A percentile compares a stretch with the other conserved stretches of the same genome.
These are phyloP conservation scores for Morus bassanus DNA, from an alignment of 2,797 vertebrate species.

Conservation along the genomic window DNA sequence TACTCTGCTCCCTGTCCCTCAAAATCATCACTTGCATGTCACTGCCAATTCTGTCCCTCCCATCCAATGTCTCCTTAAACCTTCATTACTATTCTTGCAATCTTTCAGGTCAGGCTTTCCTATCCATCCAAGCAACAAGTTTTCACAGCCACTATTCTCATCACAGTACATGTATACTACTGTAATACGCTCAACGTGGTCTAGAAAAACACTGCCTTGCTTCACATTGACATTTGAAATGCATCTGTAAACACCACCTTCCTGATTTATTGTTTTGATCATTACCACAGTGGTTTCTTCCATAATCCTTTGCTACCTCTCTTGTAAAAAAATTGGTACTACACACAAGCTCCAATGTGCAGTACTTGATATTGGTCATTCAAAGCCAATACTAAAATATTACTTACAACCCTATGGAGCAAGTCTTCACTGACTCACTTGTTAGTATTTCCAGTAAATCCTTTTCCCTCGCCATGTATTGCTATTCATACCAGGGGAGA, in stretches of 20 bases:
- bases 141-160: neutral
- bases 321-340: neutral
- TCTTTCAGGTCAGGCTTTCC: neutral
- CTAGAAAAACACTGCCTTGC: neutral
- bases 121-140: neutral
- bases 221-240: neutral
- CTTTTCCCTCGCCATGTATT: neutral
- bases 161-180: too few relatives aligned
- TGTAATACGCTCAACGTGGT: rapidly evolving
- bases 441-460: neutral
- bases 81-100: neutral
- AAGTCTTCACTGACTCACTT: neutral
- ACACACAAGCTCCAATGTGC: neutral
- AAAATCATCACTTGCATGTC: neutral
- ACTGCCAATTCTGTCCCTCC: neutral
- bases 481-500: too few relatives aligned
- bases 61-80: neutral
- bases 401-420: neutral
- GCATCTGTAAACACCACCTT: neutral
- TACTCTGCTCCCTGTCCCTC: neutral
- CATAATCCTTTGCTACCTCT: neutral
- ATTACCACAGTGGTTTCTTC: neutral
- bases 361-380: neutral
- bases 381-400: neutral
- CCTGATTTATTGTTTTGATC: neutral